A percentile compares a stretch with the other conserved stretches of the same genome.
phyloP scores from a whole-genome alignment of 2,797 vertebrate genomes.

The Propithecus perrieri region DNA sequence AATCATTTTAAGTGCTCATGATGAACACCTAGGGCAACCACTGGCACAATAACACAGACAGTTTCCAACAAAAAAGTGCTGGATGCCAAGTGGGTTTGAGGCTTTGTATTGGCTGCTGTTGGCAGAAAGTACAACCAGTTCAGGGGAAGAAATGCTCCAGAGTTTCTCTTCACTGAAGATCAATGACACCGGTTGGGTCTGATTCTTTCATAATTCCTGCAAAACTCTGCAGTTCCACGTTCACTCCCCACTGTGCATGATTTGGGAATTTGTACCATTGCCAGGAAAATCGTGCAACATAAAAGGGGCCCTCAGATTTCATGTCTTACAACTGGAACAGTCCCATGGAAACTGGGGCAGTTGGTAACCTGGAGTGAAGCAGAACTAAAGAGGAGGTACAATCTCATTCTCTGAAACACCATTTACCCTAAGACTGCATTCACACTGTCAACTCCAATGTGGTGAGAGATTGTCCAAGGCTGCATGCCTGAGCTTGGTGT shows the following conservation, averaged over 20 bases:
- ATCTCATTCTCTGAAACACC: slow-evolving; percentile 21
- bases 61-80: slow-evolving; percentile 5
- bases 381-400: slow-evolving; percentile 11
- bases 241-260: neutral
- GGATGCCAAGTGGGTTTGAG: slow-evolving; percentile 37
- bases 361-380: slow-evolving; percentile 38
- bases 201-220: slow-evolving; percentile 52
- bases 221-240: neutral
- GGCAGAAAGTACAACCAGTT: slow-evolving; percentile 32
- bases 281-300: slow-evolving; percentile 51
- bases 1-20: slow-evolving; percentile 46
- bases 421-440: neutral
- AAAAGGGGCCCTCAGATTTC: slow-evolving; percentile 26
- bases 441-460: slow-evolving; percentile 29
- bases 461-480: neutral
- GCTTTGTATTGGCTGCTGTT: neutral
- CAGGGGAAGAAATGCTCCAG: neutral
- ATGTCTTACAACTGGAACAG: slow-evolving; percentile 13
- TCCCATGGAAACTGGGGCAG: slow-evolving; percentile 60
- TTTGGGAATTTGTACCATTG: neutral
- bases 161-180: slow-evolving; percentile 49
- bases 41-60: neutral
- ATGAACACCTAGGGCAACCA: slow-evolving; percentile 53
- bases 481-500: neutral
- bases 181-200: neutral